Evolutionary conservation across 2,797 vertebrate species (phyloP).

Genomic region (Peromyscus attwateri): DNA sequence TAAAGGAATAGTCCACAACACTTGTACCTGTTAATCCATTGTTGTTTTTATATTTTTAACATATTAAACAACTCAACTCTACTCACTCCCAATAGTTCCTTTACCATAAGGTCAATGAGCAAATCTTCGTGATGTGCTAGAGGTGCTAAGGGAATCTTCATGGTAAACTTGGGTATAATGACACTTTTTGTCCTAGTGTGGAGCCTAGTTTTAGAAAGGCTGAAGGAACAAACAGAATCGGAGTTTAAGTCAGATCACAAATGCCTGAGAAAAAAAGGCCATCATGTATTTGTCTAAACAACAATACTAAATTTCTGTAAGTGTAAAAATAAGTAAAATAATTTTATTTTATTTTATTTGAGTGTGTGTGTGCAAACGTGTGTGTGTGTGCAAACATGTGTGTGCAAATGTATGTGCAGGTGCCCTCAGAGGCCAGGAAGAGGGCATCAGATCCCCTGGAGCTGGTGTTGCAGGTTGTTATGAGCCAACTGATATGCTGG

Average conservation of each 20-base stretch:
- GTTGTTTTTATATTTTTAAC: neutral
- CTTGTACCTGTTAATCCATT: too few relatives aligned
- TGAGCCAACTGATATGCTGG: neutral
- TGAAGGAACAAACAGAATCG: neutral
- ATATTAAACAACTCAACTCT: neutral
- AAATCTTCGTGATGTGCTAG: constrained; percentile 44
- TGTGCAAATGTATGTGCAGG: too few relatives aligned
- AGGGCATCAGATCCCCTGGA: neutral
- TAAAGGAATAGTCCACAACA: too few relatives aligned
- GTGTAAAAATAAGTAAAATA: neutral
- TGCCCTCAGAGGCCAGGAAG: neutral
- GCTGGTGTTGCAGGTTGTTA: neutral
- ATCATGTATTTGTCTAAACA: constrained; percentile 15
- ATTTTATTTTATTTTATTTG: neutral
- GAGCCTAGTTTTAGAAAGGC: neutral
- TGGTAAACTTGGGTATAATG: neutral
- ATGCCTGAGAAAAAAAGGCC: neutral
- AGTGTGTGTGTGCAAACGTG: neutral
- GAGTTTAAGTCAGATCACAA: neutral
- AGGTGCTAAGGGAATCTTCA: neutral
- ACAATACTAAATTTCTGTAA: neutral
- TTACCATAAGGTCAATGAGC: neutral
- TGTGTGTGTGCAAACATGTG: neutral
- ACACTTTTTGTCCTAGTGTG: neutral
- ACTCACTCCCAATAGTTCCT: neutral